Evolutionary conservation across 2,113 vertebrate species (phyloP), one percentile per base, ranked within the genome.

Genomic region (Dromiciops gliroides): DNA sequence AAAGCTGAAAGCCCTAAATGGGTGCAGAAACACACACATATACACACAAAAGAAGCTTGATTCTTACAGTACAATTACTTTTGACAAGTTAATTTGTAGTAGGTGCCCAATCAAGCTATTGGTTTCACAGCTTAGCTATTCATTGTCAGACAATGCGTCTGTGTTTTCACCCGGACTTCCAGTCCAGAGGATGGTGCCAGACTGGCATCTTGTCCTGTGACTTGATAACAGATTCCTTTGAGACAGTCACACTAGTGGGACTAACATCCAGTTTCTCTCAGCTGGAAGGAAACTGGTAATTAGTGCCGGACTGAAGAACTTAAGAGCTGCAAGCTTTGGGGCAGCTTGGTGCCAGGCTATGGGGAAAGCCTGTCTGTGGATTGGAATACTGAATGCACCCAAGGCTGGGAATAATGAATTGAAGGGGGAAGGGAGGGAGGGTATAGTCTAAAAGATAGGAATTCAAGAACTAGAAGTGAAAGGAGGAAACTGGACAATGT

Each of bases 71-170:
- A 28, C 88, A 47, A 2, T 95, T 96, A 95, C 89, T 97, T 97
- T 91, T 96, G 96, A 97, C 98, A 98, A 96, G 95, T 96, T 97
- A 94, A 96, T 98, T 98, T 95, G 93, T 97, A 96, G 92, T 92
- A 95, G 97, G 60, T 96, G 92, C 96, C 96, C 97, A 95, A 92
- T 96, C 97, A 96, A 50, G 48, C 52, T 93, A 50, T 95, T 95
- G 83, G 90, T 95, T 96, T 98, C 95, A 96, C 96, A 96, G 97
- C 94, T 98, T 98, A 97, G 97, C 96, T 98, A 95, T 97, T 98
- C 98, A 97, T 92, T 0, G 94, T 96, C 96, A 98, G 98, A 97
- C 93, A 92, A 95, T 60, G 90, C 96, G 96, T 92, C 97, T 98
- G 53, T 96, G 95, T 97, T 97, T 91, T 52, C 92, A 89, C 92